Evolutionary conservation across 2,888 invertebrate genomes (phyloP), one percentile per base, ranked within the genome.

Genomic region (Zele albiditarsus): DNA sequence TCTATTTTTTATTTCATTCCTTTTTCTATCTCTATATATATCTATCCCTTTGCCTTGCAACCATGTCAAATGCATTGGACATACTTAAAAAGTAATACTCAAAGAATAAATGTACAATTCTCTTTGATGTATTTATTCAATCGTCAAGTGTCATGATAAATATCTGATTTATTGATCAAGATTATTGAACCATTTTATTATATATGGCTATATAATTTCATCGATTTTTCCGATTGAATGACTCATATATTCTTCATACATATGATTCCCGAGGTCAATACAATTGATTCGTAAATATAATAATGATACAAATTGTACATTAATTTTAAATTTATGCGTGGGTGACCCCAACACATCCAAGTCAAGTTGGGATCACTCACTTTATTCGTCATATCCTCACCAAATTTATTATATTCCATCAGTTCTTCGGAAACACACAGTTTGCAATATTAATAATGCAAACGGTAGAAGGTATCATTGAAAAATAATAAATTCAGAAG

Each of bases 251-350:
- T 46, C 16, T n/a, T 38, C 2, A 38, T n/a, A 46, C 14, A n/a
- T 46, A n/a, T 3, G 14, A 46, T 46, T 42, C 28, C 42, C 28
- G 60, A 71, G 70, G 70, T 62, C 70, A 33, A 46, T 16, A 33
- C 25, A 58, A 71, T 60, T 71, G 33, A 42, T 60, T 14, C 31
- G 38, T 71, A 62, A 71, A 71, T 62, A 71, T 70, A 28, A 60
- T 70, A 71, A 62, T 46, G 38, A 38, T 58, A 42, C 14, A 60
- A 27, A 60, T 71, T 60, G 53, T 67, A 49, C 28, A 27, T 33
- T 57, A 10, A 12, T 42, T 25, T 71, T 71, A 46, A 71, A 71
- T 71, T 27, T 27, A 42, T 60, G 62, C 60, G 62, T 46, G 46
- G 71, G 71, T 20, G 71, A 53, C 46, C 8, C n/a, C 20, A 20